Conservation (phyloP, 2,797 vertebrate genomes). For the Anableps anableps region DNA sequence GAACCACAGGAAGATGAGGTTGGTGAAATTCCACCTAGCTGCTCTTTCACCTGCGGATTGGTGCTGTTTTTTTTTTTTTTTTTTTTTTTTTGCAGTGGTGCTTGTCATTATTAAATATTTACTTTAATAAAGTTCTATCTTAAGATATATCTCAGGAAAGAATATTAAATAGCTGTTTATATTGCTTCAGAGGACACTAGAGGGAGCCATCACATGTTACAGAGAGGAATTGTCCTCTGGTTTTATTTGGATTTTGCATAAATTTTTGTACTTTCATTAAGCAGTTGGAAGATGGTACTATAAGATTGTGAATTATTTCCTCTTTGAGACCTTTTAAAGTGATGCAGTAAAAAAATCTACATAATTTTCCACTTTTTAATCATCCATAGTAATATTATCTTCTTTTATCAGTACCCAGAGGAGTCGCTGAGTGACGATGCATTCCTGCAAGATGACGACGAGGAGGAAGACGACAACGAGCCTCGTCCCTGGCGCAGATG, state of each 20-base stretch:
- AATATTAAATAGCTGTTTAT: background rate
- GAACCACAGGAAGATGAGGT: slow-evolving; percentile 97
- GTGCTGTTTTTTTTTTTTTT: no score
- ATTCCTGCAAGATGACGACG: slow-evolving; percentile 96
- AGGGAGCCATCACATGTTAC: slow-evolving; percentile 55
- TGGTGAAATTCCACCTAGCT: slow-evolving; percentile 54
- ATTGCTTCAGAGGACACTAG: slow-evolving; percentile 50
- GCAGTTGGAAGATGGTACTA: background rate
- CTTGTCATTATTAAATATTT: slow-evolving; percentile 6
- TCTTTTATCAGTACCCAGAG: slow-evolving; percentile 87
- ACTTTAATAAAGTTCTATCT: background rate
- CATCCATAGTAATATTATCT: slow-evolving; percentile 7
- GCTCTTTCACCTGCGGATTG: background rate
- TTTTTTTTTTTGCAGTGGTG: no score
- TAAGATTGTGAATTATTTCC: slow-evolving; percentile 11
- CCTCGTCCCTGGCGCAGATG: slow-evolving; percentile 98
- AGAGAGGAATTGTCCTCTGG: slow-evolving; percentile 1
- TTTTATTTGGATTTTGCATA: background rate
- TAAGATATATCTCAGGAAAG: background rate
- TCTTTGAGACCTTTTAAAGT: slow-evolving; percentile 20
- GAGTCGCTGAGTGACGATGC: slow-evolving; percentile 93
- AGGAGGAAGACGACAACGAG: slow-evolving; percentile 98
- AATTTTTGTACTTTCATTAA: slow-evolving; percentile 11
- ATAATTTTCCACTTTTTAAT: slow-evolving; percentile 5
- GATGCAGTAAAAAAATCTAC: background rate